Conservation (phyloP, 2,888 invertebrate species). For the Adelphocoris suturalis region DNA sequence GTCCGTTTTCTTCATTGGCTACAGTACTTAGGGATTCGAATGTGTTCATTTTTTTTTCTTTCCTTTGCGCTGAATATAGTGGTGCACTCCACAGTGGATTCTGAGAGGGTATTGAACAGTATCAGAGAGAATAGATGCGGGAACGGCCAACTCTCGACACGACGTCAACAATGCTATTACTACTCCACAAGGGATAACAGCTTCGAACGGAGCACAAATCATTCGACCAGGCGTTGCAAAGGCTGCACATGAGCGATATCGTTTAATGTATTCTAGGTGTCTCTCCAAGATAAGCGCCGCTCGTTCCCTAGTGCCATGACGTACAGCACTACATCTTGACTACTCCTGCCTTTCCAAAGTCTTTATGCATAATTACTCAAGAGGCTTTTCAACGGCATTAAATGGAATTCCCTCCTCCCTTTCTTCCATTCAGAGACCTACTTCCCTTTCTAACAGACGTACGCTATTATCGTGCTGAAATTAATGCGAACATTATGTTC, state of each 20-base stretch:
- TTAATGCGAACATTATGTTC: conserved; percentile 45
- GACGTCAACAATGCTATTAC: conserved; percentile 25
- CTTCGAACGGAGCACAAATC: conserved; percentile 54
- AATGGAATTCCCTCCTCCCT: conserved; percentile 50
- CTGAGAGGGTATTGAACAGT: too few relatives aligned
- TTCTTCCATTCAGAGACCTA: conserved; percentile 26
- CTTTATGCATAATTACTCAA: conserved; percentile 68
- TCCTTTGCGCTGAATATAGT: neutral
- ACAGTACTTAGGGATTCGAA: too few relatives aligned
- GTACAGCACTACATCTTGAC: conserved; percentile 60
- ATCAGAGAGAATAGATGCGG: neutral
- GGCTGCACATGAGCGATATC: conserved; percentile 67
- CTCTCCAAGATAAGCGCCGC: conserved; percentile 50
- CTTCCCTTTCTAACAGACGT: conserved; percentile 46
- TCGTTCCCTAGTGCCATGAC: conserved; percentile 41
- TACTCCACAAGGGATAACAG: neutral
- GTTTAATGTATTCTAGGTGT: conserved; percentile 60
- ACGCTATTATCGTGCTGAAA: conserved; percentile 35
- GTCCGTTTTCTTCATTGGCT: too few relatives aligned
- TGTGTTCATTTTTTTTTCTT: too few relatives aligned
- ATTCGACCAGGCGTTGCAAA: conserved; percentile 24
- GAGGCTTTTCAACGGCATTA: conserved; percentile 62
- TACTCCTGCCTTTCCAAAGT: conserved; percentile 48
- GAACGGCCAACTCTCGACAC: neutral
- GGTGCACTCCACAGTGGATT: neutral